Evolutionary conservation across 1,140 invertebrate species (phyloP), one percentile per base, ranked within the genome.

Genomic region (Trachymyrmex septentrionalis): DNA sequence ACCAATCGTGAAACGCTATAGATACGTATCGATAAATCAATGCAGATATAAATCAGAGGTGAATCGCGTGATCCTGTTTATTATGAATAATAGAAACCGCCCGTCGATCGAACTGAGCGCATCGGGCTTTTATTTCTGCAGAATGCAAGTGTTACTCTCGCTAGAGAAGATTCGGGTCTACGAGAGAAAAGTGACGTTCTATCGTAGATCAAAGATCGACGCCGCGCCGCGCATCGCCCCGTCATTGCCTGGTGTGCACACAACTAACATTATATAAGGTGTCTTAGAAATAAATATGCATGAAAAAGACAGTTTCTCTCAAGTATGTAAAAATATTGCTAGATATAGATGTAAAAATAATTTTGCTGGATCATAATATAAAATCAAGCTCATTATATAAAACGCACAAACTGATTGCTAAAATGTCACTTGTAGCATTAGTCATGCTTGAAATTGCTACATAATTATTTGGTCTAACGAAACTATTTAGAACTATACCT

Each of bases 121-220:
- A 61, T 82, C 55, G 27, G 67, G 57, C 50, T 66, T 87, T 90
- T 87, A 87, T 90, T 90, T 90, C 89, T 84, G 89, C 86, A 90
- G 89, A 87, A 86, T 73, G 89, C 86, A 90, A 76, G 81, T 87
- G 88, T 87, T 85, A 67, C 59, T 67, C 72, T 59, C 63, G 63
- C 27, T 75, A 77, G 86, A 81, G 80, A 72, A 57, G 86, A 81
- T 61, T 34, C 38, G 77, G 86, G 57, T 90, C 80, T 57, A 67
- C 66, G 38, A 2, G 69, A 86, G 81, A 76, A 85, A 78, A 88
- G 86, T 90, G 86, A 84, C 86, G 87, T 90, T 73, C 85, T 81
- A 87, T 64, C 73, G 69, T 89, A 90, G 86, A 90, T 90, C 88
- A 90, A 90, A 90, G 88, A 90, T 90, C 81, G 69, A 67, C 24